Evolutionary conservation across 2,888 invertebrate genomes (phyloP), one percentile per base, ranked within the genome.

Genomic region (Escarpia spicata): DNA sequence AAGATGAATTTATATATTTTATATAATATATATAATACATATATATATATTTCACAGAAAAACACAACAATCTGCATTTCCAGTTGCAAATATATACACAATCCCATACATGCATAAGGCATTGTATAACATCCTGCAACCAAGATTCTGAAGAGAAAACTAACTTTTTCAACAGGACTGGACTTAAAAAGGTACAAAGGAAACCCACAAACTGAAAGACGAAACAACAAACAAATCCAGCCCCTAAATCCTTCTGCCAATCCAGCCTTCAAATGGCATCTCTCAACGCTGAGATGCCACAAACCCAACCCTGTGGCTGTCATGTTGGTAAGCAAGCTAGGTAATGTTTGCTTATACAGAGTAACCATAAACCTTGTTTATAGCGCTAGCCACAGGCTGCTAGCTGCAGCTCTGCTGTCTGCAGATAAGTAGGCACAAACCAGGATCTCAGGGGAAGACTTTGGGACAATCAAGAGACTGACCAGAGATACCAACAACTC

Each of bases 341-440:
- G 75, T 75, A 75, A 75, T 75, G 75, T 75, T 75, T 75, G 75
- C n/a, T 75, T 75, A 26, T 75, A 15, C 75, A 75, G 75, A 26
- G 75, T 75, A 75, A 75, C 75, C 75, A 75, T 75, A 75, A 75
- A 75, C 75, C 75, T 75, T 75, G 75, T 75, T 75, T 75, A 75
- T 75, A 75, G 75, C 75, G 2, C 75, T 75, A 15, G n/a, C 75
- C 75, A 26, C 6, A 26, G 75, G 75, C 75, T 75, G 75, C n/a
- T 19, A 26, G 75, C 75, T 26, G 75, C n/a, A 75, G 75, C 26
- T 26, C 26, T 15, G 75, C 26, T 19, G 75, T n/a, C 75, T 75
- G 75, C n/a, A 26, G 75, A 75, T 75, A 75, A 75, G n/a, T n/a
- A 15, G 19, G 4, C 19, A n/a, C 75, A 26, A 26, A 75, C 75